Conservation (phyloP, 2,797 vertebrate genomes). For the Emydoidea blandingii region DNA sequence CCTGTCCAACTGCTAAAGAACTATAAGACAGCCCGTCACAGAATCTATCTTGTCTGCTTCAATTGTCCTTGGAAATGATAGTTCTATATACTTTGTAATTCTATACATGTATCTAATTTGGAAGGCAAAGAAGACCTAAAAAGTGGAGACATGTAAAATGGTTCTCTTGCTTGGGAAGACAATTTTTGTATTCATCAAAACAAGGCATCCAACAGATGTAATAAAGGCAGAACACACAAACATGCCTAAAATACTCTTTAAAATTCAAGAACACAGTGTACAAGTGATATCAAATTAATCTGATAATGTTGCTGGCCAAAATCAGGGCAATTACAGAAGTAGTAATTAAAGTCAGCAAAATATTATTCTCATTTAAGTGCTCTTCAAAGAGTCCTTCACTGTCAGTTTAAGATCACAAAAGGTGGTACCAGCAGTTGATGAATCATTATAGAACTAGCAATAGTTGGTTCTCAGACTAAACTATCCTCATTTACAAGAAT, state of each 20-base stretch:
- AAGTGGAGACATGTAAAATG: not conserved
- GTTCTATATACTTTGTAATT: not conserved
- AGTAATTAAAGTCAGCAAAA: not conserved
- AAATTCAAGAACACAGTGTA: not conserved
- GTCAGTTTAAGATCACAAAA: not conserved
- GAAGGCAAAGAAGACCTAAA: conserved; percentile 6
- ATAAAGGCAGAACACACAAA: not conserved
- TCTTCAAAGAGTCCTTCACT: not conserved
- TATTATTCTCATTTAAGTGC: not conserved
- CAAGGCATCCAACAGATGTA: not conserved
- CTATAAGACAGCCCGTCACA: not conserved
- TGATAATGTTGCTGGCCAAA: not conserved
- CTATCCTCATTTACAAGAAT: accelerated
- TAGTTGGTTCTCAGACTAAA: not conserved
- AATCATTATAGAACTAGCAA: not conserved
- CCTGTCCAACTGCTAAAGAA: not conserved
- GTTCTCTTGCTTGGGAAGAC: not conserved
- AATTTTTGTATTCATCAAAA: not conserved
- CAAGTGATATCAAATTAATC: not conserved
- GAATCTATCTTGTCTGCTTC: not conserved
- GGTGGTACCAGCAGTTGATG: not conserved
- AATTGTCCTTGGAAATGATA: conserved; percentile 14
- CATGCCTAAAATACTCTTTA: not conserved
- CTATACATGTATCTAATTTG: conserved; percentile 14
- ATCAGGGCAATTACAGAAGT: not conserved